Evolutionary conservation across 2,888 invertebrate genomes (phyloP), one percentile per base, ranked within the genome.

Genomic region (Anarsia innoxiella): DNA sequence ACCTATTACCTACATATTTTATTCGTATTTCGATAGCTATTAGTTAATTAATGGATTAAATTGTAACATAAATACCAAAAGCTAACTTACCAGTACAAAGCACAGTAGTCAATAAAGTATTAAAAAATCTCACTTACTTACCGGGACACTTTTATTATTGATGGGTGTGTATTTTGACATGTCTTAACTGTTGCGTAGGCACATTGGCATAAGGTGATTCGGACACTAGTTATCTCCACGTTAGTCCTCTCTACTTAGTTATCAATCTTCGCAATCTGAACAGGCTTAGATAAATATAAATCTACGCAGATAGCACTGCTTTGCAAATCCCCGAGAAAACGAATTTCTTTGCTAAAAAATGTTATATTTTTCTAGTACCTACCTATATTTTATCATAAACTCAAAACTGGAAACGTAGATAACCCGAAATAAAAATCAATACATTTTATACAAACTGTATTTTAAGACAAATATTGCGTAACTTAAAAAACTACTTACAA

Each of bases 201-300:
- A 9, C 8, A 14, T 6, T 8, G 3, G 16, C n/a, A n/a, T 6
- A 31, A 31, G 16, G n/a, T n/a, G 1, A 29, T n/a, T 10, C 1
- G 10, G 11, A 3, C 4, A 12, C n/a, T n/a, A n/a, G n/a, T n/a
- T n/a, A n/a, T n/a, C 19, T 3, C 19, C 19, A 19, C 19, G 3
- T 3, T 19, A 19, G 23, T 25, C 14, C 25, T 25, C 23, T 16
- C 31, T 33, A 9, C 10, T 25, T 25, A 23, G 8, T n/a, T 23
- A 31, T 31, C 23, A 30, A 30, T 33, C 14, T 25, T 13, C 14
- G 5, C 23, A 25, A 33, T 33, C 25, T 33, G n/a, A 19, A 25
- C 25, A 10, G 13, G 12, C 25, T 23, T n/a, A n/a, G 32, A 33
- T 33, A 33, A 33, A 25, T 12, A 12, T 19, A 14, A 31, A 31